Percentiles rank a stretch among this genome's conserved stretches.
Conservation (phyloP, 2,113 vertebrate species). For the Hippolais icterina region DNA sequence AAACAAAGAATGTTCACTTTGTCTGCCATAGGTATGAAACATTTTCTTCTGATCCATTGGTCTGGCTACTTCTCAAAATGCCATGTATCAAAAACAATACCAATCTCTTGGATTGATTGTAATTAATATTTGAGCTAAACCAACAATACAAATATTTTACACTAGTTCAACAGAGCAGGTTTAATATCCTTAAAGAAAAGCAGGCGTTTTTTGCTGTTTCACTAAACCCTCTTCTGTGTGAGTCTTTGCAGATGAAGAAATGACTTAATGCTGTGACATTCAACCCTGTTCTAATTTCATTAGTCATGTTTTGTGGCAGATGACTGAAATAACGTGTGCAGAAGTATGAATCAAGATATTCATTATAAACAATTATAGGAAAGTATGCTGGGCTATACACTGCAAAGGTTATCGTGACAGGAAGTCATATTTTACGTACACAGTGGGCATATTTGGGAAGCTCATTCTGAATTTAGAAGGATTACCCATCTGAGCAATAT, state of each 20-base stretch:
- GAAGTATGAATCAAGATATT: conserved; percentile 43
- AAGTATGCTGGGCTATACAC: conserved; percentile 32
- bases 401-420: conserved; percentile 49
- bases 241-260: background rate
- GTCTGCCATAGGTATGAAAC: background rate
- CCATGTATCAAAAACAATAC: background rate
- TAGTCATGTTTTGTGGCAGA: conserved; percentile 16
- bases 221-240: background rate
- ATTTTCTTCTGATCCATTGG: background rate
- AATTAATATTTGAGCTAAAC: background rate
- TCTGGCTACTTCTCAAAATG: background rate
- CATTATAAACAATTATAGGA: conserved; percentile 47
- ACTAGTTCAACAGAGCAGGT: background rate
- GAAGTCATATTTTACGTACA: conserved; percentile 52
- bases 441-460: conserved; percentile 38
- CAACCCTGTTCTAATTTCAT: background rate
- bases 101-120: background rate
- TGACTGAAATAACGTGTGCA: background rate
- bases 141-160: background rate
- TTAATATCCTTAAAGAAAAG: background rate
- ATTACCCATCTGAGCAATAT: conserved; percentile 30
- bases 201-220: background rate
- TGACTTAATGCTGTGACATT: background rate
- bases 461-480: conserved; percentile 16
- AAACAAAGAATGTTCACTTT: background rate